These are phyloP conservation scores for Endotricha flammealis DNA, from an alignment of 2,888 invertebrate species.

Conservation along the genomic window DNA sequence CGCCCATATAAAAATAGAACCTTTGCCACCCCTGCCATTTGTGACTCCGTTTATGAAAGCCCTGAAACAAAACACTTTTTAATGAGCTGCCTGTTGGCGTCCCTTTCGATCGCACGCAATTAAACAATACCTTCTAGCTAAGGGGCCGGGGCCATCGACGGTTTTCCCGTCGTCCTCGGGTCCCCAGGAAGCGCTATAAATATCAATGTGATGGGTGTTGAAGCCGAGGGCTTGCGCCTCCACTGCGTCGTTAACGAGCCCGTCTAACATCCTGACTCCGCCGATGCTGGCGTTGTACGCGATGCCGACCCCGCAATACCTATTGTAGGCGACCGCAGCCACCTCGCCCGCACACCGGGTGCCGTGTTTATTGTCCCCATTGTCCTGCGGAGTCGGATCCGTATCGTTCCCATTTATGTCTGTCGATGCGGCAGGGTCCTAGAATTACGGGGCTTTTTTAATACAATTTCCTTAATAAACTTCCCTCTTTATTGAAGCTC, in stretches of 20 bases:
- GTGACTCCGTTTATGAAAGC: conserved; percentile 96
- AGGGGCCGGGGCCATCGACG: conserved; percentile 95
- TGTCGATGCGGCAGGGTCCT: conserved; percentile 96
- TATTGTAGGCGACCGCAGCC: conserved; percentile 97
- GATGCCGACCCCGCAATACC: conserved; percentile 97
- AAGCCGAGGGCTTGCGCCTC: conserved; percentile 95
- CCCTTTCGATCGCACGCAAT: conserved; percentile 35
- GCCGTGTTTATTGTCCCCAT: conserved; percentile 99
- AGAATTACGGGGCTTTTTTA: conserved; percentile 34
- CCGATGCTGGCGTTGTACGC: conserved; percentile 98
- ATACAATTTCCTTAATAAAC: conserved; percentile 8
- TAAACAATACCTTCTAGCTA: conserved; percentile 82
- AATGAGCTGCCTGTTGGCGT: conserved; percentile 52
- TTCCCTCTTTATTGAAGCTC: conserved; percentile 4
- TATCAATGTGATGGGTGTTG: conserved; percentile 96
- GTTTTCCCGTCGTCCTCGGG: conserved; percentile 98
- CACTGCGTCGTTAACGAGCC: conserved; percentile 96
- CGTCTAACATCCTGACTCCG: conserved; percentile 98
- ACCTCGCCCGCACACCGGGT: conserved; percentile 99
- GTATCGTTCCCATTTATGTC: conserved; percentile 98
- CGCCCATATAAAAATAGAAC: conserved; percentile 98
- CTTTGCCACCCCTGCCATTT: conserved; percentile 93
- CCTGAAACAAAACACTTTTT: conserved; percentile 71
- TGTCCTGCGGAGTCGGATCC: conserved; percentile 98
- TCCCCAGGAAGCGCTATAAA: conserved; percentile 98